Evolutionary conservation across 1,140 invertebrate genomes (phyloP).

Genomic region (Cotesia chilonis): DNA sequence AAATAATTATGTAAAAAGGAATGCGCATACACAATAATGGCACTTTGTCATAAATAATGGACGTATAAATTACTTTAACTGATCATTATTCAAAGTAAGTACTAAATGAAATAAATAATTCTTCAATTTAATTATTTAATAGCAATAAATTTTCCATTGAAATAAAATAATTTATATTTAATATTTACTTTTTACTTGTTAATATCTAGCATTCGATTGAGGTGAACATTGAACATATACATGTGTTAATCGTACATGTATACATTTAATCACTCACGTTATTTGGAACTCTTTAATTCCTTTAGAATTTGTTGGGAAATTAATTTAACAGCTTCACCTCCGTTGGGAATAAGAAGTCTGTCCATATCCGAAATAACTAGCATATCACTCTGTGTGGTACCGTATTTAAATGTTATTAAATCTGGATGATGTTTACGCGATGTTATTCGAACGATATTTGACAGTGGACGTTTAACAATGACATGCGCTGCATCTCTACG

Average conservation of each 20-base stretch:
- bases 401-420: conserved; percentile 95
- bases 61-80: not conserved
- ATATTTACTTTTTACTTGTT: not conserved
- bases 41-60: conserved; percentile 9
- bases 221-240: not conserved
- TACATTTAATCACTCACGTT: conserved; percentile 37
- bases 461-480: conserved; percentile 83
- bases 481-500: conserved; percentile 82
- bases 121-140: not conserved
- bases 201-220: not conserved
- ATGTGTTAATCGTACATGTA: conserved; percentile 1
- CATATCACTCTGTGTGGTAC: conserved; percentile 76
- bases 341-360: conserved; percentile 90
- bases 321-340: conserved; percentile 87
- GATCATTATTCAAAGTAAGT: not conserved
- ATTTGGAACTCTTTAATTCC: conserved; percentile 62
- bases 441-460: conserved; percentile 94
- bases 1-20: not conserved
- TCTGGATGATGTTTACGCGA: conserved; percentile 93
- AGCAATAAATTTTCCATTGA: not conserved
- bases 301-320: conserved; percentile 77
- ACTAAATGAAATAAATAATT: not conserved
- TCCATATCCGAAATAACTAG: conserved; percentile 86
- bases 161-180: not conserved
- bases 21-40: not conserved